phyloP scores from a whole-genome alignment of 2,113 vertebrate species.

The Macrotis lagotis region DNA sequence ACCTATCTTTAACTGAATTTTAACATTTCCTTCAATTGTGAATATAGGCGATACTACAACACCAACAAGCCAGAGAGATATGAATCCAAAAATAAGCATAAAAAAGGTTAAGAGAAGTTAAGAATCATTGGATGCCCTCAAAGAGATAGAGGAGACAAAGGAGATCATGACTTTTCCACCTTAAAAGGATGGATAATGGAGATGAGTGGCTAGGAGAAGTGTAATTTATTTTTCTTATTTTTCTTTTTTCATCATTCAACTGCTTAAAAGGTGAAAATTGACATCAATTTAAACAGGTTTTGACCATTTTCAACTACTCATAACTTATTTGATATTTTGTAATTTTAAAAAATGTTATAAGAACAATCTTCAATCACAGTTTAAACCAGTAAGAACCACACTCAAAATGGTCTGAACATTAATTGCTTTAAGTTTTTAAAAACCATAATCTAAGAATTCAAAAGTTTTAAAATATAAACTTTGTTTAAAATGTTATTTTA shows the following conservation, averaged over 20 bases:
- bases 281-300: not conserved
- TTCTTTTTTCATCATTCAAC: not conserved
- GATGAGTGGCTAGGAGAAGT: not conserved
- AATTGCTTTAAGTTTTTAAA: not conserved
- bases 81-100: not conserved
- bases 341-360: not conserved
- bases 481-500: not conserved
- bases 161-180: not conserved
- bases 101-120: not conserved
- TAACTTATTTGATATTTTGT: not conserved
- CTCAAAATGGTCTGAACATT: not conserved
- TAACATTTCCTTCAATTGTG: no score
- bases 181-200: not conserved
- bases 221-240: not conserved
- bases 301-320: not conserved
- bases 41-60: no score
- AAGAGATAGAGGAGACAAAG: not conserved
- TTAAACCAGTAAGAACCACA: not conserved
- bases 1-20: no score
- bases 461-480: not conserved
- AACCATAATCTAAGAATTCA: not conserved
- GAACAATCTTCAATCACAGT: not conserved
- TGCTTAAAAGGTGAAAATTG: not conserved
- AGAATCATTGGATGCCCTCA: not conserved
- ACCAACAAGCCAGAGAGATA: no score